phyloP scores from a whole-genome alignment of 2,797 vertebrate genomes.

The Poeciliopsis gracilis region DNA sequence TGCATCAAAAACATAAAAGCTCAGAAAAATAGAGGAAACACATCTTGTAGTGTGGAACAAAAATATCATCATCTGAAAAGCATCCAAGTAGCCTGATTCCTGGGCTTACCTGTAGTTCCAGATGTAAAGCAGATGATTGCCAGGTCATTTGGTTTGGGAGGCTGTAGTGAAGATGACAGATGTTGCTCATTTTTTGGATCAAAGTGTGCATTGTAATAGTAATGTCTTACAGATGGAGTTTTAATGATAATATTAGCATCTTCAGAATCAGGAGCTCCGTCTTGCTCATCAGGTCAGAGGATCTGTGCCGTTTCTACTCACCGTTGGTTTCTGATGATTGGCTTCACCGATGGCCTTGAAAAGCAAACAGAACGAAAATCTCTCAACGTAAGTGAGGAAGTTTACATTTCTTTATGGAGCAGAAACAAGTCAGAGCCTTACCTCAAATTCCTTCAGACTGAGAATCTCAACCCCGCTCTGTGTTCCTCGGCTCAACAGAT shows the following conservation, averaged over 20 bases:
- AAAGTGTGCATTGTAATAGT: not conserved
- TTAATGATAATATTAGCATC: not conserved
- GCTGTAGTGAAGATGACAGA: slow-evolving; percentile 77
- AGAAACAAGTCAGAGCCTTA: slow-evolving; percentile 56
- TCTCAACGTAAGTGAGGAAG: not conserved
- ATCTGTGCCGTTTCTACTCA: slow-evolving; percentile 58
- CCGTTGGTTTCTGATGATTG: slow-evolving; percentile 69
- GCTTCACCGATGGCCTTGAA: slow-evolving; percentile 78
- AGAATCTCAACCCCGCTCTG: slow-evolving; percentile 86
- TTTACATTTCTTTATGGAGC: not conserved
- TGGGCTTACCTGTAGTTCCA: slow-evolving; percentile 91
- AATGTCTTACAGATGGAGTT: not conserved
- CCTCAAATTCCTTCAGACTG: slow-evolving; percentile 88
- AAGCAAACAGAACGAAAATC: slow-evolving; percentile 11
- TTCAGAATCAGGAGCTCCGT: not conserved
- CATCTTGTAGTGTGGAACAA: not conserved
- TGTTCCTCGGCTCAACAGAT: slow-evolving; percentile 84
- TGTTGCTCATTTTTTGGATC: slow-evolving; percentile 13
- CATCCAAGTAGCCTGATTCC: not conserved
- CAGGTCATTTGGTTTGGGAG: slow-evolving; percentile 89
- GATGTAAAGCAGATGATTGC: slow-evolving; percentile 97
- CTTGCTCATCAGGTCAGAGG: not conserved
- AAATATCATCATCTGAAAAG: not conserved
- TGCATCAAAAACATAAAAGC: slow-evolving; percentile 68
- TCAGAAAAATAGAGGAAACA: slow-evolving; percentile 15